These are phyloP conservation scores for Trachelipus rathkii DNA, from an alignment of 1,140 invertebrate genomes.

Conservation along the genomic window DNA sequence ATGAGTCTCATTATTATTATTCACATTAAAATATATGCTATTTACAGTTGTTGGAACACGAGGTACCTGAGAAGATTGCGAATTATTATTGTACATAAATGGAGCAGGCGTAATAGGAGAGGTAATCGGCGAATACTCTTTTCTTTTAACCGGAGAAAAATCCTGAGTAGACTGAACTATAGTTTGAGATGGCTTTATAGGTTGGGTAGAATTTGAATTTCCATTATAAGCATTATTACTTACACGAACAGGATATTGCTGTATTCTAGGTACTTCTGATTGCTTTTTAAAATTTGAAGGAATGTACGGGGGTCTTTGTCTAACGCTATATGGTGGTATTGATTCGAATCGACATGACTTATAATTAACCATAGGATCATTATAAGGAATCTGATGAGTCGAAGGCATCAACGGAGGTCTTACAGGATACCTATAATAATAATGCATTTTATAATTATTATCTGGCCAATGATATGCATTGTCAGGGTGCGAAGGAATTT, in stretches of 20 bases:
- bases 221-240: too few relatives aligned
- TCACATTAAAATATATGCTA: background rate
- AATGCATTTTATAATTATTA: background rate
- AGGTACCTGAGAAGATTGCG: background rate
- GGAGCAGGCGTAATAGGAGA: background rate
- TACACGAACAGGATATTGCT: too few relatives aligned
- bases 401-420: background rate
- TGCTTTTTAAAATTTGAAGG: background rate
- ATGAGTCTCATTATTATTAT: background rate
- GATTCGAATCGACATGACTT: background rate
- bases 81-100: conserved; percentile 1
- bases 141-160: background rate
- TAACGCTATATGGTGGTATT: background rate
- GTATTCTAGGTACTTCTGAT: too few relatives aligned
- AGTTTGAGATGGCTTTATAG: background rate
- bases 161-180: background rate
- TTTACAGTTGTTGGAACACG: background rate
- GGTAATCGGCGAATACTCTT: background rate
- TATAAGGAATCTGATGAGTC: background rate
- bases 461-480: background rate
- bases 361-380: background rate
- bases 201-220: background rate
- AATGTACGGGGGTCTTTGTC: background rate
- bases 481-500: too few relatives aligned
- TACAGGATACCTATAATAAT: background rate